Evolutionary conservation across 2,888 invertebrate genomes (phyloP), one percentile per base, ranked within the genome.

Genomic region (Parapristionchus giblindavisi): DNA sequence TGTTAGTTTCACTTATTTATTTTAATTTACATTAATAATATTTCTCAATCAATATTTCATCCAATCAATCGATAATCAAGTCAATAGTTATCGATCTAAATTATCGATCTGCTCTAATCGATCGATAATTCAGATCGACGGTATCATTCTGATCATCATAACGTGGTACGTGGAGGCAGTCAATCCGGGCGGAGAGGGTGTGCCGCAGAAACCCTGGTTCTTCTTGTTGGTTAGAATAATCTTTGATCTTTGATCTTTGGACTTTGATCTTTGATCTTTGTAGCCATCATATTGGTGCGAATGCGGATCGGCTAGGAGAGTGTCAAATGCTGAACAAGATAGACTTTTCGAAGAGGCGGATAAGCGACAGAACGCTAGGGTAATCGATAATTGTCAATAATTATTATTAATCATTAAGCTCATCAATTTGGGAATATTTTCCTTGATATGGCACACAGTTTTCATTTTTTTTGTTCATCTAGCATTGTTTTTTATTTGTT

Each of bases 111-210:
- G 11, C 6, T 56, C 24, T 56, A 11, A 36, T 3, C 21, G 14
- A 14, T 4, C 4, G 17, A 17, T 63, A 38, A 14, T 70, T 70
- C 32, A 73, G 73, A 61, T 85, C 21, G 84, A 84, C 75, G 84
- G 82, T 8, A 3, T 84, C 17, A 79, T 94, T 0, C 94, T 94
- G 86, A 91, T 93, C 88, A 76, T 92, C 2, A 88, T 95, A 51
- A 92, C 95, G 0, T 90, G 95, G 81, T 96, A 96, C 87, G 89
- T 95, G 38, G 95, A 96, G 88, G 93, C 93, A 80, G 92, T 96
- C 14, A 91, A 92, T 78, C 96, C 96, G 0, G 95, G 95, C 14
- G 93, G 93, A 21, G 94, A 91, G 88, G 95, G 95, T 3, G 92
- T 95, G 0, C 92, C 93, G 0, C 85, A 85, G 63, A 92, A 92